These are phyloP conservation scores for Atractosteus spatula DNA, from an alignment of 2,113 vertebrate genomes.

Conservation along the genomic window DNA sequence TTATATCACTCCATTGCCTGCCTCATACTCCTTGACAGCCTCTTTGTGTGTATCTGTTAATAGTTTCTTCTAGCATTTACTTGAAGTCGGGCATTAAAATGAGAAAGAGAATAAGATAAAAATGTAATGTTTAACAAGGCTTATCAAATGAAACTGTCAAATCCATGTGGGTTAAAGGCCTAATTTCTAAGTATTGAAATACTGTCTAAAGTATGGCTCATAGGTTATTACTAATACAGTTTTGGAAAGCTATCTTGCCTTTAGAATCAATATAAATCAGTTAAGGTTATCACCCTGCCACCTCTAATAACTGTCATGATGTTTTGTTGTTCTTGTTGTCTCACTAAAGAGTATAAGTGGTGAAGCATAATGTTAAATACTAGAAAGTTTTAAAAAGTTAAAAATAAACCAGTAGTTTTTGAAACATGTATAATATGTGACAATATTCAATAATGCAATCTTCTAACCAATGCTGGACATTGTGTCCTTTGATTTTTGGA, in stretches of 20 bases:
- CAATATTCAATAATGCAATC: no score
- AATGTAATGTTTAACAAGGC: constrained; percentile 32
- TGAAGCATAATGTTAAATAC: background rate
- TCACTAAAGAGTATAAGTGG: background rate
- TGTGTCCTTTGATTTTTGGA: no score
- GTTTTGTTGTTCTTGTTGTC: constrained; percentile 11
- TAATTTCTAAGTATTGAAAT: constrained; percentile 53
- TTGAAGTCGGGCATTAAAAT: background rate
- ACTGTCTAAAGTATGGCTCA: constrained; percentile 30
- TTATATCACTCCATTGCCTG: no score
- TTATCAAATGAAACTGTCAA: constrained; percentile 30
- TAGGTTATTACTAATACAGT: constrained; percentile 53
- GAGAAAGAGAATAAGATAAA: constrained; percentile 15
- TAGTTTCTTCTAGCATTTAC: constrained; percentile 2
- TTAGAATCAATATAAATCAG: constrained; percentile 42
- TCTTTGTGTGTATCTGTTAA: background rate
- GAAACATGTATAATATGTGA: no score
- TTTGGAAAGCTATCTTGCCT: constrained; percentile 32
- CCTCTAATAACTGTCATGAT: constrained; percentile 19
- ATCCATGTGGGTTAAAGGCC: constrained; percentile 39
- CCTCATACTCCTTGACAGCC: no score
- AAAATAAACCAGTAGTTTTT: no score
- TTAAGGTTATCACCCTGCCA: constrained; percentile 40
- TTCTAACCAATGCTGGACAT: no score
- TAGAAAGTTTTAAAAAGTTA: background rate